A percentile compares a stretch with the other conserved stretches of the same genome.
phyloP scores from a whole-genome alignment of 2,113 vertebrate species.

The Amphiprion percula region DNA sequence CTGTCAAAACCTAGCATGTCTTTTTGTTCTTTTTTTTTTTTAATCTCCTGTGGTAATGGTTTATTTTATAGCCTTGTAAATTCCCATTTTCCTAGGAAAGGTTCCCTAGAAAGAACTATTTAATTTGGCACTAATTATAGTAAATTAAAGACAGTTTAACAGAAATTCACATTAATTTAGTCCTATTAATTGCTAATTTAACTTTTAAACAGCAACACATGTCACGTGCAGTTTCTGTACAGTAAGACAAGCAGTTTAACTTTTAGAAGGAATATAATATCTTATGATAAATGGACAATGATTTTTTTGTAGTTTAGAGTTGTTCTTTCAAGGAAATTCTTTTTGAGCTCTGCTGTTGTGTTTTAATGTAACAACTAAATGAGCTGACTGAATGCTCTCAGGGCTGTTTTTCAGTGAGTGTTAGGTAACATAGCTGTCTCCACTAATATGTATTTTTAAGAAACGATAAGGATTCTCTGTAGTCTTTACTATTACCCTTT shows the following conservation, averaged over 20 bases:
- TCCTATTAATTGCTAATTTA: slow-evolving; percentile 4
- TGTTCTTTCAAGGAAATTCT: not conserved
- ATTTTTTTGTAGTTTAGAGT: not conserved
- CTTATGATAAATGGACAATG: not conserved
- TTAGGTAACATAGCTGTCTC: too few species aligned
- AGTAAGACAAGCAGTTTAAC: not conserved
- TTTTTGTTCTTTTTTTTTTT: not conserved
- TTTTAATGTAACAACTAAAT: too few species aligned
- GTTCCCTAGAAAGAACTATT: slow-evolving; percentile 22
- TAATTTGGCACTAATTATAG: slow-evolving; percentile 43
- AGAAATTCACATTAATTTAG: slow-evolving; percentile 28
- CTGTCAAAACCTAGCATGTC: not conserved
- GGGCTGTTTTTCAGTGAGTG: too few species aligned
- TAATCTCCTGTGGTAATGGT: not conserved
- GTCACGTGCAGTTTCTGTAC: not conserved
- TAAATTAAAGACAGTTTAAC: slow-evolving; percentile 28
- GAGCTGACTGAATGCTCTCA: too few species aligned
- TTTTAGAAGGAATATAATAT: not conserved
- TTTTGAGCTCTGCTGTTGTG: not conserved
- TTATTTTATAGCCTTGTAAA: slow-evolving; percentile 65
- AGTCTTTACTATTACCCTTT: not conserved
- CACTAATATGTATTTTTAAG: too few species aligned
- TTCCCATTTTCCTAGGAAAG: slow-evolving; percentile 22
- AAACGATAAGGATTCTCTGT: not conserved
- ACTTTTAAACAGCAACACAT: not conserved